Percentiles rank a stretch among this genome's conserved stretches.
Conservation (phyloP, 2,797 vertebrate genomes). For the Microctenopoma steveboyesi region DNA sequence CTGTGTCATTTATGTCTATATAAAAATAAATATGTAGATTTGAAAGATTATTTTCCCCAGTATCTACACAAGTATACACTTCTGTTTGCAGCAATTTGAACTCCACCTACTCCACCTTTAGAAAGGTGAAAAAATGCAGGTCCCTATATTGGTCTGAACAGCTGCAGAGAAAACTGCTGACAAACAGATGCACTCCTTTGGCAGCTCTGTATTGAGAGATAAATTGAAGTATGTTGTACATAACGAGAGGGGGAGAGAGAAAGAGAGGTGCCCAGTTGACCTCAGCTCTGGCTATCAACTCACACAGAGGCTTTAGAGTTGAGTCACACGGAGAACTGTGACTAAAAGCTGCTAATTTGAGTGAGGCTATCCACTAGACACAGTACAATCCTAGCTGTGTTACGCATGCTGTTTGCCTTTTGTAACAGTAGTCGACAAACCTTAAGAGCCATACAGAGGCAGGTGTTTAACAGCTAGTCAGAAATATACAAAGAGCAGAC, state of each 20-base stretch:
- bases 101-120: background rate
- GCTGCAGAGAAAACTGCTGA: conserved; percentile 3
- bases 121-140: background rate
- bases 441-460: conserved; percentile 24
- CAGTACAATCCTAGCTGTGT: conserved; percentile 31
- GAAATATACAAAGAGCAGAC: conserved; percentile 31
- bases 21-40: background rate
- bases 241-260: conserved; percentile 2
- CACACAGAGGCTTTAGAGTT: conserved; percentile 45
- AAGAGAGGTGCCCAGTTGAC: conserved; percentile 44
- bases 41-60: background rate
- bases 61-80: background rate
- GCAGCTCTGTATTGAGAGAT: conserved; percentile 17
- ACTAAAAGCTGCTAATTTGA: conserved; percentile 77
- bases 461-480: conserved; percentile 35
- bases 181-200: conserved; percentile 5
- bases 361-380: conserved; percentile 49
- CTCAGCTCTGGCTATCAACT: conserved; percentile 53
- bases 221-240: conserved; percentile 21
- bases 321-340: conserved; percentile 70
- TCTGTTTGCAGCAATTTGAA: background rate
- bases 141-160: background rate
- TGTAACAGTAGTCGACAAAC: conserved; percentile 34
- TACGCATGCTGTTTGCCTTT: conserved; percentile 35
- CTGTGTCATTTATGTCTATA: background rate